Evolutionary conservation across 2,113 vertebrate species (phyloP), one percentile per base, ranked within the genome.

Genomic region (Alethe diademata): DNA sequence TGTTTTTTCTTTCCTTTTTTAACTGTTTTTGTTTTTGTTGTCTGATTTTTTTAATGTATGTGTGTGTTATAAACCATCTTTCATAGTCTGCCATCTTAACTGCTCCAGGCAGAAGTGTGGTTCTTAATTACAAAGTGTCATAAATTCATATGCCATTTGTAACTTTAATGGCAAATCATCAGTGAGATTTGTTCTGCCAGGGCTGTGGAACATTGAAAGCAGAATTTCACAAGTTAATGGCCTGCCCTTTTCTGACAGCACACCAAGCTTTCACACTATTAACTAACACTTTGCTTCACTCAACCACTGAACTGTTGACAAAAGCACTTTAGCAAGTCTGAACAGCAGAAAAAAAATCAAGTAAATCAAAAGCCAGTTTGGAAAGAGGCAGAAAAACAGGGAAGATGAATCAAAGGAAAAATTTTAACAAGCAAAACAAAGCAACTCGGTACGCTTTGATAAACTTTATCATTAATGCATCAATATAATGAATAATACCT

Each of bases 261-360:
- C 95, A 97, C 97, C 78, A 96, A 95, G 96, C 96, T 98, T 97
- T 97, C 97, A 97, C 95, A 97, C 96, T 96, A 72, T 97, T 97
- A 98, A 97, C 96, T 97, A 98, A 96, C 95, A 97, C 91, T 97
- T 97, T 95, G 88, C 96, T 91, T 98, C 95, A 96, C 92, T 98
- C 94, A 98, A 81, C 88, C 95, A 91, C 94, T 97, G 93, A 97
- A 96, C 95, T 97, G 95, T 97, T 97, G 97, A 97, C 96, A 97
- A 97, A 95, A 97, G 91, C 86, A 94, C 88, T 97, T 98, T 96
- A 96, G 86, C 91, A 96, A 97, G 71, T 96, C 95, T 97, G 97
- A 96, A 95, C 31, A 97, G 88, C 33, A 96, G 93, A 96, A 98
- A 97, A 97, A 76, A 95, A 71, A 88, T 81, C 85, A 97, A 97